Evolutionary conservation across 2,888 invertebrate genomes (phyloP).

Genomic region (Ceraclea dissimilis): DNA sequence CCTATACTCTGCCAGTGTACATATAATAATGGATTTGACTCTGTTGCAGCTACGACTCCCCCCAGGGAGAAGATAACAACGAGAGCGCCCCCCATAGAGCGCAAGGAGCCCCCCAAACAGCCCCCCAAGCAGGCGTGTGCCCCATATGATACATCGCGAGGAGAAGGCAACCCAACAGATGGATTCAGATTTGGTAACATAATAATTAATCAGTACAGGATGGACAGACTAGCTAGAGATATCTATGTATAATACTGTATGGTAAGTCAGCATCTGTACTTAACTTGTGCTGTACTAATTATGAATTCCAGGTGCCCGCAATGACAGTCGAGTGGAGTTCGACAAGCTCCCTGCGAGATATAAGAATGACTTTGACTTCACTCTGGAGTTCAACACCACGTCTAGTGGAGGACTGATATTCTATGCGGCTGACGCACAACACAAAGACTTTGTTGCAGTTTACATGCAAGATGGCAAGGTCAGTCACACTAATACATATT

Average conservation of each 20-base stretch:
- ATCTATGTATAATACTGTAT: conserved; percentile 13
- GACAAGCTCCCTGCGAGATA: conserved; percentile 52
- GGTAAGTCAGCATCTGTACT: too few relatives aligned
- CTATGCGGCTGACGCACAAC: conserved; percentile 61
- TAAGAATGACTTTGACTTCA: conserved; percentile 63
- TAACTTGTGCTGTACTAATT: too few relatives aligned
- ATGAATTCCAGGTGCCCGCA: conserved; percentile 55
- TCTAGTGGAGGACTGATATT: conserved; percentile 68
- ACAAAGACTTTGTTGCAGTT: conserved; percentile 64
- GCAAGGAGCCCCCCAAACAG: conserved; percentile 25
- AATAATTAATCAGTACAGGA: too few relatives aligned
- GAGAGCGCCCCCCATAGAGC: conserved; percentile 33
- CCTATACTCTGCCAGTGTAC: too few relatives aligned
- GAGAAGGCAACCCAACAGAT: conserved; percentile 45
- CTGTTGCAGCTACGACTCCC: background rate
- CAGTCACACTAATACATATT: conserved; percentile 27
- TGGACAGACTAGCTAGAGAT: background rate
- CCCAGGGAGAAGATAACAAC: conserved; percentile 18
- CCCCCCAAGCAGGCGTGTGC: conserved; percentile 22
- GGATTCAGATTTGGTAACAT: conserved; percentile 59
- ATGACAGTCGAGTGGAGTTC: conserved; percentile 68
- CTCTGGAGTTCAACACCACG: conserved; percentile 67
- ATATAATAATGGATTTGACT: too few relatives aligned
- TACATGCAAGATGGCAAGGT: conserved; percentile 70
- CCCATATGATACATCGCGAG: conserved; percentile 27